Conservation (phyloP, 2,113 vertebrate genomes). For the Eulemur macaco region DNA sequence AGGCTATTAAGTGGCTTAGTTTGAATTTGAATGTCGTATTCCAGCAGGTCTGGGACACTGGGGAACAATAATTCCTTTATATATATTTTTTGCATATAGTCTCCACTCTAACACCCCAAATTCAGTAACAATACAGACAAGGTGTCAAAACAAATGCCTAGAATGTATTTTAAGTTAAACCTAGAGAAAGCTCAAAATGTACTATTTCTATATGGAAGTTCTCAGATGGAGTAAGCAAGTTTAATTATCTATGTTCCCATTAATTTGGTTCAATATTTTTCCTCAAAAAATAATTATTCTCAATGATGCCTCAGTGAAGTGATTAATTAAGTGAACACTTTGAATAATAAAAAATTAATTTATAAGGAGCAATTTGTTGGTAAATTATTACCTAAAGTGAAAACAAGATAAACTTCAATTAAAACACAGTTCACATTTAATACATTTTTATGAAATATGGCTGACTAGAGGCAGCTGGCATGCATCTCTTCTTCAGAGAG, state of each 20-base stretch:
- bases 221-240: background rate
- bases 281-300: background rate
- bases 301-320: background rate
- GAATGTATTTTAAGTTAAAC: background rate
- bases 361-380: background rate
- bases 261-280: background rate
- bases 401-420: background rate
- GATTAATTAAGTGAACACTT: background rate
- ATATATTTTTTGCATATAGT: background rate
- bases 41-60: background rate
- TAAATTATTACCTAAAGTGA: background rate
- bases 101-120: background rate
- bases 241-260: background rate
- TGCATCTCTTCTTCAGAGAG: no score
- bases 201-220: background rate
- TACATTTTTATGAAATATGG: no score
- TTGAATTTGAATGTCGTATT: background rate
- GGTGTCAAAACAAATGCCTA: background rate
- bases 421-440: background rate
- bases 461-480: no score
- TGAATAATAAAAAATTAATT: background rate
- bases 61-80: background rate
- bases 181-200: background rate
- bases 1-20: background rate
- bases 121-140: background rate